Evolutionary conservation across 2,797 vertebrate species (phyloP), one percentile per base, ranked within the genome.

Genomic region (Rhinatrema bivittatum): DNA sequence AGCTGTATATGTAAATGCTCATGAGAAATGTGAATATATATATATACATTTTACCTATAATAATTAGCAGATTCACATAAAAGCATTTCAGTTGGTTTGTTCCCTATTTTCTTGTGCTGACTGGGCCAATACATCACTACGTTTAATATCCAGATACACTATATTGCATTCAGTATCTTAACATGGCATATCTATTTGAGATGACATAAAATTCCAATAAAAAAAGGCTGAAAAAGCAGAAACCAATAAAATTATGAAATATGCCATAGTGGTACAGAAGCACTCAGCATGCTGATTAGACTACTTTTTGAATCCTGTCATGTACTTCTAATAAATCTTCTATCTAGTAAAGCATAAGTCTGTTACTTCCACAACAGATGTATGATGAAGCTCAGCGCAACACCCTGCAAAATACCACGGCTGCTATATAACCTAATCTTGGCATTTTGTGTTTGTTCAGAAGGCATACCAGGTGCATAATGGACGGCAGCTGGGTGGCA

Each of bases 401-500:
- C 32, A 30, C 36, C 47, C 58, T 42, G 50, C 45, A 50, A 48
- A 52, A 60, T 46, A 68, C 61, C 71, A 53, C 50, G 42, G 70
- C 57, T 63, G 55, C 52, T 47, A 65, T 57, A 29, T 34, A 68
- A 50, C 54, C 68, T 58, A 56, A 53, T 50, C 61, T 38, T 68
- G 63, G 61, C 78, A 68, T 50, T 60, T 64, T 58, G 59, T 58
- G 64, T 63, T 53, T 49, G 57, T 70, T 73, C 60, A 30, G 64
- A 66, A 60, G 63, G 68, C 68, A 60, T 74, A 59, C 37, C 68
- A 51, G 22, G 48, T 69, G 60, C 56, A 57, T 72, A 74, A 62
- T 51, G 69, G 46, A 46, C 74, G 73, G 75, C 79, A 82, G 71
- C 78, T 80, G 79, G 72, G 73, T 59, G 53, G 76, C 73, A 75